Evolutionary conservation across 2,113 vertebrate genomes (phyloP), one percentile per base, ranked within the genome.

Genomic region (Phaethon lepturus): DNA sequence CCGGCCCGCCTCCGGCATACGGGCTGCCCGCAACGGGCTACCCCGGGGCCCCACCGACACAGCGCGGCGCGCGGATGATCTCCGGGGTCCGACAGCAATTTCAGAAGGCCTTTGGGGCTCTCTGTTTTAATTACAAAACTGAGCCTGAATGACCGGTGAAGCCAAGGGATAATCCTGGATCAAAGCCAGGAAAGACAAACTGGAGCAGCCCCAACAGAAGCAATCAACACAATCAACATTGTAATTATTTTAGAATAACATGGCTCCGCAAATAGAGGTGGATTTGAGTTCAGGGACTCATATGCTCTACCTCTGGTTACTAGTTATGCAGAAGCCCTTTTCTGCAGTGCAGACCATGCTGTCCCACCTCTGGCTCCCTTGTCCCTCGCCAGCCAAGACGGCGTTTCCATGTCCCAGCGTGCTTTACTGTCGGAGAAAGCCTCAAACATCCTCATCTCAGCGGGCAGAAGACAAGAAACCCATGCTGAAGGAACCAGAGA

Each of bases 221-320:
- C 66, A 95, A 77, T 84, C 35, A 28, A 49, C 64, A 92, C 75
- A 86, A 45, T 62, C 50, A 77, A 63, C 45, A n/a, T 17, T 64
- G 47, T 88, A 94, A 95, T 96, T 94, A 84, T 81, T 96, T 88
- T 85, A 89, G 84, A 91, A 81, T 78, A 90, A 63, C 80, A 72
- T 33, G 60, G 24, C 44, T 53, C n/a, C 86, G 59, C 78, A 94
- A 66, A 90, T 3, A 93, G 81, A 84, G 31, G 49, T 66, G 66
- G 62, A 52, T 66, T 81, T 91, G 56, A 96, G 56, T 84, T 81
- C 86, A 77, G 52, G 35, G 53, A 63, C 7, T 83, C 7, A 1
- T 38, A 68, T 82, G 38, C 62, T 83, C 25, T 76, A 13, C 35
- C 24, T 69, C 68, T 40, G 40, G n/a, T 16, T 29, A 58, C n/a